Conservation (phyloP, 2,888 invertebrate species). For the Agriopis marginaria region DNA sequence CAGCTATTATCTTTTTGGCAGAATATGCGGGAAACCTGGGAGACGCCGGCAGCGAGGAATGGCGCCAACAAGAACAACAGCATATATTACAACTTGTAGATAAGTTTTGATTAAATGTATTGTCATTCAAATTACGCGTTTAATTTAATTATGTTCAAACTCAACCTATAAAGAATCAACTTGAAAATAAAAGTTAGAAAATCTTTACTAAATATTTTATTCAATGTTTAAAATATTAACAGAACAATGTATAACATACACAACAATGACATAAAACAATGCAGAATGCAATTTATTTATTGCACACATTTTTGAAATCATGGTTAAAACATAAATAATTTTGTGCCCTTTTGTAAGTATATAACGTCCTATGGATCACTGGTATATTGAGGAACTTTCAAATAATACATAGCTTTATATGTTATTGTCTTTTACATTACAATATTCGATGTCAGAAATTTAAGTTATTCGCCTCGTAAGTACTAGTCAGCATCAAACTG, state of each 20-base stretch:
- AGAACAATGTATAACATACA: constrained; percentile 54
- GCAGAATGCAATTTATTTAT: constrained; percentile 32
- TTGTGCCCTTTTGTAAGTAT: constrained; percentile 29
- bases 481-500: constrained; percentile 3
- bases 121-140: constrained; percentile 11
- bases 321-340: constrained; percentile 25
- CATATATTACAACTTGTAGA: constrained; percentile 97
- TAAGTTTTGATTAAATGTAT: constrained; percentile 89
- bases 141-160: neutral
- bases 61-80: constrained; percentile 95
- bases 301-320: constrained; percentile 32
- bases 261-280: constrained; percentile 43
- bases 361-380: constrained; percentile 17
- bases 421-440: constrained; percentile 39
- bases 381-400: constrained; percentile 44
- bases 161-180: neutral
- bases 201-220: constrained; percentile 45
- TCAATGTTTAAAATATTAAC: constrained; percentile 53
- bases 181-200: neutral
- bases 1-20: constrained; percentile 58
- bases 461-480: constrained; percentile 26
- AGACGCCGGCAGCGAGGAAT: constrained; percentile 94
- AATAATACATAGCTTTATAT: constrained; percentile 34
- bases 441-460: constrained; percentile 40
- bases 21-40: constrained; percentile 98